A percentile compares a stretch with the other conserved stretches of the same genome.
Conservation (phyloP, 2,888 invertebrate species). For the Lobophora halterata region DNA sequence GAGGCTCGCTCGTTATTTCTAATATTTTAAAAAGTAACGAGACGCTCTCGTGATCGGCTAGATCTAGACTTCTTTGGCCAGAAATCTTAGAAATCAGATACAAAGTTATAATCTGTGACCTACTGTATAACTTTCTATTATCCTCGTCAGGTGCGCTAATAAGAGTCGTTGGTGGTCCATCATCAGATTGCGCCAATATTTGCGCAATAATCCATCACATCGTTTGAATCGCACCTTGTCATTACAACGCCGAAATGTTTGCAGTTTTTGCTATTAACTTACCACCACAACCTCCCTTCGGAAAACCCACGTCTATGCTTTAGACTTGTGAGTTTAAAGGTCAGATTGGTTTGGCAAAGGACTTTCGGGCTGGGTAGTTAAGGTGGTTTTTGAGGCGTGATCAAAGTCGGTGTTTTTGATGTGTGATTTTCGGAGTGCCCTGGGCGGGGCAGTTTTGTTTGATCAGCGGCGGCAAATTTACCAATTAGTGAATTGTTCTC, state of each 20-base stretch:
- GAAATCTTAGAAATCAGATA: too few species aligned
- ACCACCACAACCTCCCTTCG: not conserved
- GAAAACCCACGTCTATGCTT: not conserved
- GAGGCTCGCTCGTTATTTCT: too few species aligned
- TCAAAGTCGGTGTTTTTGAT: constrained; percentile 17
- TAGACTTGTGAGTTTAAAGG: not conserved
- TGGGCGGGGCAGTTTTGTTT: constrained; percentile 50
- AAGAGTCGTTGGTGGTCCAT: constrained; percentile 49
- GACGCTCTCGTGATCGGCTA: too few species aligned
- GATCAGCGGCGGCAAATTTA: constrained; percentile 47
- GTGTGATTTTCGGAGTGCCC: constrained; percentile 26
- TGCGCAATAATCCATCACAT: constrained; percentile 51
- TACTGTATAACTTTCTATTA: too few species aligned
- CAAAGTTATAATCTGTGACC: too few species aligned
- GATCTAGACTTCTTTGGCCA: too few species aligned
- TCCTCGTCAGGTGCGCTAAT: not conserved
- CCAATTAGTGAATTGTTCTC: constrained; percentile 58
- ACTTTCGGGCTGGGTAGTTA: constrained; percentile 10
- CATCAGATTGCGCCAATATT: constrained; percentile 53
- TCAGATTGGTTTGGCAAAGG: not conserved
- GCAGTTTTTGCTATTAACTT: constrained; percentile 13
- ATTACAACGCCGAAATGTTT: constrained; percentile 53
- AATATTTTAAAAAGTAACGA: too few species aligned
- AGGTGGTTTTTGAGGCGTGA: constrained; percentile 17
- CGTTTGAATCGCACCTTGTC: constrained; percentile 49